Conservation (phyloP, 2,888 invertebrate species). For the Caenorhabditis doughertyi region DNA sequence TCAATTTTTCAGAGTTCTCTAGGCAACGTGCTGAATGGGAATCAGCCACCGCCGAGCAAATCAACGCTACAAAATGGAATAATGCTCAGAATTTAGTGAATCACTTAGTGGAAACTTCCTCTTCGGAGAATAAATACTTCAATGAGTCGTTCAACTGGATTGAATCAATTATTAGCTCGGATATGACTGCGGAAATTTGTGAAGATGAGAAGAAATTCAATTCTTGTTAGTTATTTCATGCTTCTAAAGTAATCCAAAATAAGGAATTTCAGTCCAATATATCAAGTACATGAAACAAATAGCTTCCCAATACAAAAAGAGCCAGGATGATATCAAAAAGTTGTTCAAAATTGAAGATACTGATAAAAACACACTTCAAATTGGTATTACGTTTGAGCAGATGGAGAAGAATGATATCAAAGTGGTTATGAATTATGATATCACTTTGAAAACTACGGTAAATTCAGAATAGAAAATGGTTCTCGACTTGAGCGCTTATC, state of each 20-base stretch:
- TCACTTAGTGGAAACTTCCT: background rate
- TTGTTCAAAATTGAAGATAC: background rate
- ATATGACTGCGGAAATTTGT: constrained; percentile 1
- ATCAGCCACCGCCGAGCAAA: background rate
- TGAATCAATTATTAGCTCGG: no score
- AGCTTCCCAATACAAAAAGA: background rate
- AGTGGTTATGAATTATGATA: background rate
- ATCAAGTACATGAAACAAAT: background rate
- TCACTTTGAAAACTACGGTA: background rate
- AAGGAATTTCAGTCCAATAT: constrained; percentile 11
- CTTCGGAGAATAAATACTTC: background rate
- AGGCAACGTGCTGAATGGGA: no score
- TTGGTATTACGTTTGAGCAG: background rate
- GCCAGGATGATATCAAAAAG: no score
- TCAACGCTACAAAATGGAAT: background rate
- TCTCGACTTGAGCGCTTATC: no score
- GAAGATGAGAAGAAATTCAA: background rate
- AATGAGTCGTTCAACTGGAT: background rate
- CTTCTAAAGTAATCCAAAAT: no score
- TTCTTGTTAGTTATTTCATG: background rate
- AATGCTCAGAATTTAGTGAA: background rate
- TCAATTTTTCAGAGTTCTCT: no score
- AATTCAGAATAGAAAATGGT: no score
- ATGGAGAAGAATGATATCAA: background rate
- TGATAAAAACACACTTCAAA: background rate